These are phyloP conservation scores for Petrosia ficiformis DNA, from an alignment of 37 sponge, comb jelly and placozoan species.

Conservation along the genomic window DNA sequence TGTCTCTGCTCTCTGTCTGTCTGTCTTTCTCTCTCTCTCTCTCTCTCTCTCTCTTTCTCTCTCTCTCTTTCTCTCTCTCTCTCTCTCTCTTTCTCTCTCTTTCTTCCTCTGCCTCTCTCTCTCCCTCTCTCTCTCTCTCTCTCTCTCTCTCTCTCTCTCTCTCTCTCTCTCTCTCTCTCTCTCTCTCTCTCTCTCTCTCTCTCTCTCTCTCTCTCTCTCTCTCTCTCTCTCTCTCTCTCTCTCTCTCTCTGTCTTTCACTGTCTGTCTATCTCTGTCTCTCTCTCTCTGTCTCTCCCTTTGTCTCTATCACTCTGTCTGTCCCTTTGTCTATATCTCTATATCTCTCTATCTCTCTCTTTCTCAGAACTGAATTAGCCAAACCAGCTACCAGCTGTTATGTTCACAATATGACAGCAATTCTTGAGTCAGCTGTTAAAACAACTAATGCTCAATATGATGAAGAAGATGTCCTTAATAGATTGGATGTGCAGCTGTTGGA, in stretches of 20 bases:
- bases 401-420: slow-evolving; percentile 88
- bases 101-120: no score
- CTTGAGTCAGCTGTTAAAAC: slow-evolving; percentile 89
- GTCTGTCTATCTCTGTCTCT: background rate
- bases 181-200: background rate
- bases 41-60: background rate
- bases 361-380: slow-evolving; percentile 75
- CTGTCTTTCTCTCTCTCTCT: no score
- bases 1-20: no score
- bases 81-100: background rate
- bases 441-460: slow-evolving; percentile 97
- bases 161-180: slow-evolving; percentile 10
- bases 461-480: slow-evolving; percentile 77
- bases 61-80: background rate
- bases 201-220: slow-evolving; percentile 1
- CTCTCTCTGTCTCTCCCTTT: slow-evolving; percentile 10
- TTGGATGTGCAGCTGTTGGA: slow-evolving; percentile 89
- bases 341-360: background rate
- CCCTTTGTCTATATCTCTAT: background rate
- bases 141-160: slow-evolving; percentile 1
- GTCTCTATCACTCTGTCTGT: background rate
- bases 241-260: background rate
- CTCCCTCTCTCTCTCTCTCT: background rate
- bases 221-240: background rate
- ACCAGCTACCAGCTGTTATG: slow-evolving; percentile 65